These are phyloP conservation scores for Apocrypta bakeri DNA, from an alignment of 1,140 invertebrate genomes.

Conservation along the genomic window DNA sequence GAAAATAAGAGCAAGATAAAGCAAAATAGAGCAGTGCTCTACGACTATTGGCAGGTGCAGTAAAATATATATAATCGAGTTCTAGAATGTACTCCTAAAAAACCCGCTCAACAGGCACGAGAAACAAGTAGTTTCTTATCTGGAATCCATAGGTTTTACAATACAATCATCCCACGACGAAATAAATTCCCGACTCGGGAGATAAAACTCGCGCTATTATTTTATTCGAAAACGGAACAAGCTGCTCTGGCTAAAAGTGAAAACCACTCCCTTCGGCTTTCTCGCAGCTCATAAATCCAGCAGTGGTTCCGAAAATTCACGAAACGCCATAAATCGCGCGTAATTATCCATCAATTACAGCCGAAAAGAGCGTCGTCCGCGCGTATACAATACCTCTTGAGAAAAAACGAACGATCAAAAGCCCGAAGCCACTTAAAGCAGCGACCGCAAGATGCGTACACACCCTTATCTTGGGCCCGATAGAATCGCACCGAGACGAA, in stretches of 20 bases:
- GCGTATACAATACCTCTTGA: background rate
- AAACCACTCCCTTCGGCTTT: slow-evolving; percentile 26
- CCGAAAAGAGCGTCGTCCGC: background rate
- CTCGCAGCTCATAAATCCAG: slow-evolving; percentile 42
- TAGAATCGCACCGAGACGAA: slow-evolving; percentile 32
- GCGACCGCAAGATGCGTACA: background rate
- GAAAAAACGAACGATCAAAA: slow-evolving; percentile 1
- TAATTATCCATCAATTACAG: slow-evolving; percentile 51
- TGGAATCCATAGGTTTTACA: slow-evolving; percentile 13
- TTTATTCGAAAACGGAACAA: slow-evolving; percentile 4
- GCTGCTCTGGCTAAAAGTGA: background rate
- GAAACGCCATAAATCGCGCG: slow-evolving; percentile 42
- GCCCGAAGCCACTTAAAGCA: slow-evolving; percentile 34
- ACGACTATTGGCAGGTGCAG: slow-evolving; percentile 23
- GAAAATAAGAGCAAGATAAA: no score
- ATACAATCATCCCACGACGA: slow-evolving; percentile 14
- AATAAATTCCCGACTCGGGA: slow-evolving; percentile 8
- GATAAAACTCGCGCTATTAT: slow-evolving; percentile 24
- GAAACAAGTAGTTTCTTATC: slow-evolving; percentile 2
- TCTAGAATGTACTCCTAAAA: background rate
- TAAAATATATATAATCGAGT: slow-evolving; percentile 14
- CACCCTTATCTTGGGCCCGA: slow-evolving; percentile 4
- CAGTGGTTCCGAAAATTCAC: slow-evolving; percentile 14
- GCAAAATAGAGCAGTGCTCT: background rate
- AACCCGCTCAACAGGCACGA: background rate